Conservation (phyloP, 2,797 vertebrate genomes). For the Tinamus major region DNA sequence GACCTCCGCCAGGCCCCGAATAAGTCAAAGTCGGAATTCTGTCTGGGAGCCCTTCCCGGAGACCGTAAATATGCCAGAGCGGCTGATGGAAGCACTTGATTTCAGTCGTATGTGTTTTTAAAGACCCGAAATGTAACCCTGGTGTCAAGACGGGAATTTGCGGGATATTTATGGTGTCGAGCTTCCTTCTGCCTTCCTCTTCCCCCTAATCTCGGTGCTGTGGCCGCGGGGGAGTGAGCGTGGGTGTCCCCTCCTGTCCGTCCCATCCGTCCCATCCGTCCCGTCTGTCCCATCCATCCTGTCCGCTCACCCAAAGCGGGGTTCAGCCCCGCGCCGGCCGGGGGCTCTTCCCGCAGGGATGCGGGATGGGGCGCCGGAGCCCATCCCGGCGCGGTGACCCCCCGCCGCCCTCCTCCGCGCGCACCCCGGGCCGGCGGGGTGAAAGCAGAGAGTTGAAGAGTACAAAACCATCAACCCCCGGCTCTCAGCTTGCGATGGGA, state of each 20-base stretch:
- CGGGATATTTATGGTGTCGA: slow-evolving; percentile 30
- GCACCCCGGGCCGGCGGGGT: slow-evolving; percentile 28
- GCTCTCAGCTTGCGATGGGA: slow-evolving; percentile 74
- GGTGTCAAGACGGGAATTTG: not conserved
- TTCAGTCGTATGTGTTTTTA: slow-evolving; percentile 56
- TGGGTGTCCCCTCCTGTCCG: not conserved
- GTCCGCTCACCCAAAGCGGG: rapidly evolving
- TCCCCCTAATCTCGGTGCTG: not conserved
- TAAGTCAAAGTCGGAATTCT: slow-evolving; percentile 45
- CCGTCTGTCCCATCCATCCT: rapidly evolving
- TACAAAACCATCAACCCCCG: slow-evolving; percentile 71
- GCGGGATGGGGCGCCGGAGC: not conserved
- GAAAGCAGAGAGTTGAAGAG: slow-evolving; percentile 80
- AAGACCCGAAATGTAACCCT: slow-evolving; percentile 46
- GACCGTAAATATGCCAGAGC: slow-evolving; percentile 65
- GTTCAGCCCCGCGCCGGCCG: rapidly evolving
- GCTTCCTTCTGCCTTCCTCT: not conserved
- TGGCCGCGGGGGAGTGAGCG: not conserved
- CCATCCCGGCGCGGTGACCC: not conserved
- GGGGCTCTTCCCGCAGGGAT: not conserved
- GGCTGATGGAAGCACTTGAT: slow-evolving; percentile 39
- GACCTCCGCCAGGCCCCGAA: slow-evolving; percentile 34
- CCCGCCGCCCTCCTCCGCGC: not conserved
- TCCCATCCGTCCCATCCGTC: too few relatives aligned
- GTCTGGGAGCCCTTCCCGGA: not conserved